Evolutionary conservation across 2,888 invertebrate species (phyloP).

Genomic region (Gymnocheta viridis): DNA sequence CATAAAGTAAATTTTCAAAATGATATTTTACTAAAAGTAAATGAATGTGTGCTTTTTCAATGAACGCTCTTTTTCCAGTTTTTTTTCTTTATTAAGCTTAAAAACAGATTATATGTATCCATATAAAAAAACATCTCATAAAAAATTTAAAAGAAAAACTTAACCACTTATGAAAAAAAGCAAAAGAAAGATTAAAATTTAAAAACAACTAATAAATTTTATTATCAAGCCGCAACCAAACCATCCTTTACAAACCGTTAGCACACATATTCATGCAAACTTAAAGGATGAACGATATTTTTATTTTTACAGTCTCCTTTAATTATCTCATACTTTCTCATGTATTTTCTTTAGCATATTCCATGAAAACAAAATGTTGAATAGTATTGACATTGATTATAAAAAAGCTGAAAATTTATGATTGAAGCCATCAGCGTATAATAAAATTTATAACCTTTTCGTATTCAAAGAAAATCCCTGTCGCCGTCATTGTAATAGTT

Average conservation of each 20-base stretch:
- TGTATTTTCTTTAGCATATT: neutral
- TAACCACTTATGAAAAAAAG: too few species aligned
- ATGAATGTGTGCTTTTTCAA: too few species aligned
- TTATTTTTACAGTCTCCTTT: neutral
- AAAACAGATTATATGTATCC: too few species aligned
- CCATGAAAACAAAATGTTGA: conserved; percentile 28
- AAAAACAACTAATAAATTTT: too few species aligned
- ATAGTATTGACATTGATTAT: conserved; percentile 60
- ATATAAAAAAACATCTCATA: too few species aligned
- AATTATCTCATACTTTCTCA: conserved; percentile 2
- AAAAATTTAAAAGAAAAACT: too few species aligned
- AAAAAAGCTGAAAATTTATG: conserved; percentile 36
- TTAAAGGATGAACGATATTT: neutral
- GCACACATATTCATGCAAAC: neutral
- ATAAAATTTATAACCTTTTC: conserved; percentile 30
- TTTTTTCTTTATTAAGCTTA: too few species aligned
- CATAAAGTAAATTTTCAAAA: too few species aligned
- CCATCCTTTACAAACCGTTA: neutral
- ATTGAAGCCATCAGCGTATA: conserved; percentile 2
- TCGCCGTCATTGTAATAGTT: conserved; percentile 1
- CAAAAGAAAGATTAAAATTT: too few species aligned
- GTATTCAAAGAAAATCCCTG: conserved; percentile 27
- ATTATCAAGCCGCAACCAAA: neutral
- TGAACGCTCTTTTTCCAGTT: too few species aligned
- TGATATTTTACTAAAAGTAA: too few species aligned